Conservation (phyloP, 2,888 invertebrate species). For the Sussaba pulchella region DNA sequence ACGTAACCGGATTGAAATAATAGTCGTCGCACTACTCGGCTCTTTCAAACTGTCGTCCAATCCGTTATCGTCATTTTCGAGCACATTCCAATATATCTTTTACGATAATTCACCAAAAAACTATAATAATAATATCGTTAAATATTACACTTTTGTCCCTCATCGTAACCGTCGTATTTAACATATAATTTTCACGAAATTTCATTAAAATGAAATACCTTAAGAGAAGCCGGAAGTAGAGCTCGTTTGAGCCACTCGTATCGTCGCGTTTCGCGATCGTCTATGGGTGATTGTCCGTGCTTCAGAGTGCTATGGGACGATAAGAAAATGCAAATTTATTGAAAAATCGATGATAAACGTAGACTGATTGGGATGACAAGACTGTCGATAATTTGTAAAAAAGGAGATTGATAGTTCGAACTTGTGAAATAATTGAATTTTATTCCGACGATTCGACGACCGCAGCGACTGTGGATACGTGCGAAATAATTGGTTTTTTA, state of each 20-base stretch:
- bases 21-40: conserved; percentile 45
- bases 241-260: neutral
- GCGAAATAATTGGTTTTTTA: neutral
- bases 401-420: neutral
- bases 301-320: conserved; percentile 25
- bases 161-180: neutral
- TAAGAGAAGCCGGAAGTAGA: neutral
- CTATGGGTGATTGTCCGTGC: conserved; percentile 12
- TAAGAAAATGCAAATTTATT: conserved; percentile 16
- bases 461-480: conserved; percentile 20
- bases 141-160: neutral
- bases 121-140: neutral
- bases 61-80: conserved; percentile 4
- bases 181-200: too few species aligned
- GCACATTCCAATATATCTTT: conserved; percentile 12
- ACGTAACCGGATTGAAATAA: conserved; percentile 70
- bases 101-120: conserved; percentile 6
- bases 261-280: conserved; percentile 3
- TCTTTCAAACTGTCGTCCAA: conserved; percentile 4
- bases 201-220: neutral
- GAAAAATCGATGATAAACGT: conserved; percentile 16
- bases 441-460: neutral
- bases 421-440: neutral
- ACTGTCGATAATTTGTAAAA: conserved; percentile 34
- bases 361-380: conserved; percentile 22